These are phyloP conservation scores for Acipenser oxyrinchus DNA, from an alignment of 2,797 vertebrate species.

Conservation along the genomic window DNA sequence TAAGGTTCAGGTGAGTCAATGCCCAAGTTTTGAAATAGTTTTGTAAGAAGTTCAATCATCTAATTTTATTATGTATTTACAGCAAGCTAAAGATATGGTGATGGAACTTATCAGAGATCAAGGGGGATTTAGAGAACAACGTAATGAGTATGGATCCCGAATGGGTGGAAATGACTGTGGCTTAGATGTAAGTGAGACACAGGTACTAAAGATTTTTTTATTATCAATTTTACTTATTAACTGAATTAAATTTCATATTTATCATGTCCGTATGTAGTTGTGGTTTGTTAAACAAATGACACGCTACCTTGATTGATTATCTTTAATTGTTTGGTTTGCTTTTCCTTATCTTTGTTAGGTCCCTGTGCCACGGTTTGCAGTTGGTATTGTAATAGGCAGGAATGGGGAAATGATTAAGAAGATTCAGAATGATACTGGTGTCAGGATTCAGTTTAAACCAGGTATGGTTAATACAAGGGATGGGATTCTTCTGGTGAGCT, in stretches of 20 bases:
- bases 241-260: too few relatives aligned
- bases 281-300: neutral
- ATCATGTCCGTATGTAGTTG: neutral
- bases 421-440: constrained; percentile 97
- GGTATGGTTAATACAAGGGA: constrained; percentile 48
- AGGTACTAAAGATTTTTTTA: too few relatives aligned
- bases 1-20: constrained; percentile 83
- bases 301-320: neutral
- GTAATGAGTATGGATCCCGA: constrained; percentile 93
- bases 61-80: constrained; percentile 20
- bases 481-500: too few relatives aligned
- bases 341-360: constrained; percentile 56
- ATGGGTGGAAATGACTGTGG: constrained; percentile 80
- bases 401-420: constrained; percentile 99
- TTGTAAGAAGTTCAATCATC: too few relatives aligned
- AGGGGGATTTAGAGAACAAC: constrained; percentile 90
- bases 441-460: constrained; percentile 97
- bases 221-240: too few relatives aligned
- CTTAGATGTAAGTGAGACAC: constrained; percentile 73
- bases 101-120: constrained; percentile 98
- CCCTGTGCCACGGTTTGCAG: constrained; percentile 93
- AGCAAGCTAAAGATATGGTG: constrained; percentile 99
- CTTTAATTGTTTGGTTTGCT: neutral
- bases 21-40: too few relatives aligned
- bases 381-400: constrained; percentile 95